phyloP scores from a whole-genome alignment of 1,140 invertebrate genomes.

The Camponotus vicinus region DNA sequence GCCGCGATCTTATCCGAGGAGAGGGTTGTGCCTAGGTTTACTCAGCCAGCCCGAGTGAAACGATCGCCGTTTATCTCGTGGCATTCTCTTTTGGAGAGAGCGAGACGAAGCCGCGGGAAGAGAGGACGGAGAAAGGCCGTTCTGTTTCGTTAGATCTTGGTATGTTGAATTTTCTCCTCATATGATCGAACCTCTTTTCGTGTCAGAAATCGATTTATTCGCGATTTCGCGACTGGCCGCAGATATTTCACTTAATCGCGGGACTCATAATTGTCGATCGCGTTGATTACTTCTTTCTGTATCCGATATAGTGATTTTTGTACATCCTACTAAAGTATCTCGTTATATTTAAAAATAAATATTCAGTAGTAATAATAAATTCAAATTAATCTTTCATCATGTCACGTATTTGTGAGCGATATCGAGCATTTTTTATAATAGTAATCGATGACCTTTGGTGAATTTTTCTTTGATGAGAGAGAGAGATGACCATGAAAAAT shows the following conservation, averaged over 20 bases:
- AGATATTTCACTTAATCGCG: conserved; percentile 25
- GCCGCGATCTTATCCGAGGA: conserved; percentile 74
- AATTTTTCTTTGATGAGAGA: no score
- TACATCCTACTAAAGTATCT: background rate
- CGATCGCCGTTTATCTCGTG: conserved; percentile 72
- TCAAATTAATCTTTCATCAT: background rate
- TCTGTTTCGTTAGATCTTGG: conserved; percentile 38
- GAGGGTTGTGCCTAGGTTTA: conserved; percentile 74
- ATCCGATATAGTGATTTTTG: no score
- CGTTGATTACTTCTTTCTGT: background rate
- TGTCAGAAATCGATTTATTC: conserved; percentile 9
- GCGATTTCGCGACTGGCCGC: background rate
- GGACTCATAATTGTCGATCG: background rate
- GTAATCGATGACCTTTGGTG: background rate
- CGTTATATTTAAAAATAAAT: background rate
- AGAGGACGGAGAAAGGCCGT: background rate
- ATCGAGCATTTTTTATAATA: background rate
- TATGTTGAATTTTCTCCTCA: conserved; percentile 42
- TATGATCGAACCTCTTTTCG: conserved; percentile 11
- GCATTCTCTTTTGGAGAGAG: conserved; percentile 31
- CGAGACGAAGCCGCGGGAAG: conserved; percentile 14
- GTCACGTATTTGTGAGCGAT: background rate
- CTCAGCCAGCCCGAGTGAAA: conserved; percentile 66
- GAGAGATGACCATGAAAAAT: no score
- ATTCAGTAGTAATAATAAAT: no score